Evolutionary conservation across 1,140 invertebrate species (phyloP).

Genomic region (Drosophila equinoxialis): DNA sequence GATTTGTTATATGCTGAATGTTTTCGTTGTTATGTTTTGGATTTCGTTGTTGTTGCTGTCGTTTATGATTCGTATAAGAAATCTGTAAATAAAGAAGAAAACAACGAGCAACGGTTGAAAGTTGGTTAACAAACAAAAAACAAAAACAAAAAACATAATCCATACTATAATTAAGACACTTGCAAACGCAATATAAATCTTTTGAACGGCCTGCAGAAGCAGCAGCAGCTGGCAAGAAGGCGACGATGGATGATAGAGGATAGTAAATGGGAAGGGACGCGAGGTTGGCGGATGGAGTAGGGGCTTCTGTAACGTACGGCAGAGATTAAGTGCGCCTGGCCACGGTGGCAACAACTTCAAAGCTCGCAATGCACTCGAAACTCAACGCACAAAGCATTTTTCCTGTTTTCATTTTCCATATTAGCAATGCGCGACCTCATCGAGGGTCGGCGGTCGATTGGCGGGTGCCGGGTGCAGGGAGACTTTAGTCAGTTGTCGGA

Average conservation of each 20-base stretch:
- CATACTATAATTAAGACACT: constrained; percentile 9
- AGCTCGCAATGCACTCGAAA: constrained; percentile 45
- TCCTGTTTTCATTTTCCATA: constrained; percentile 82
- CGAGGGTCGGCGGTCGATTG: constrained; percentile 8
- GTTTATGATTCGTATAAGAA: constrained; percentile 65
- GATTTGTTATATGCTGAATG: constrained; percentile 30
- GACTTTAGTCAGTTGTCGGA: constrained; percentile 11
- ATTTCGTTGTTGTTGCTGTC: constrained; percentile 43
- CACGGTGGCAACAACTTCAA: constrained; percentile 43
- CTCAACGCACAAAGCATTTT: constrained; percentile 63
- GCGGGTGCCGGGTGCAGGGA: constrained; percentile 23
- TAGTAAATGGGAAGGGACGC: background rate
- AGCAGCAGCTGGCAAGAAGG: constrained; percentile 18
- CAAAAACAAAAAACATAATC: background rate
- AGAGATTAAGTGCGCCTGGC: constrained; percentile 18
- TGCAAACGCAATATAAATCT: constrained; percentile 17
- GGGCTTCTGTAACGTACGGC: constrained; percentile 3
- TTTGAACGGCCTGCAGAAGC: background rate
- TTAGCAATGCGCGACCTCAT: constrained; percentile 70
- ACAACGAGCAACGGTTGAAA: constrained; percentile 22
- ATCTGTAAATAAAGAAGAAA: constrained; percentile 62
- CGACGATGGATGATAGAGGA: background rate
- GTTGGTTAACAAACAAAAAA: constrained; percentile 34
- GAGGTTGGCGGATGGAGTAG: background rate
- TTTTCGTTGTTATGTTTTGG: constrained; percentile 36